A percentile compares a stretch with the other conserved stretches of the same genome.
phyloP scores from a whole-genome alignment of 2,888 invertebrate genomes.

The Phlogophora meticulosa region DNA sequence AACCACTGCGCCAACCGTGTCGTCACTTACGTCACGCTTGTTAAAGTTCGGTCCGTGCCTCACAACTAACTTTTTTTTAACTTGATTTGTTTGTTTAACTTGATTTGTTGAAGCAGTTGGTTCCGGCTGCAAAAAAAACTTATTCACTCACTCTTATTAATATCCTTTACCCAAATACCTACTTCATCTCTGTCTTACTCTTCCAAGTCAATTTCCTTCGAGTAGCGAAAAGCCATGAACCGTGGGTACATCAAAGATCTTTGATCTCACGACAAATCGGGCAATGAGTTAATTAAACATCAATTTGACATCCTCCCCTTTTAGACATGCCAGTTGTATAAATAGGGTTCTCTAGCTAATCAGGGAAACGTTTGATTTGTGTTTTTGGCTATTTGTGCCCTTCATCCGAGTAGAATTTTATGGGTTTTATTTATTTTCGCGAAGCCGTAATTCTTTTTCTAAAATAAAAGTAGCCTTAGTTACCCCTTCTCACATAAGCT shows the following conservation, averaged over 20 bases:
- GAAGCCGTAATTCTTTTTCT: too few species aligned
- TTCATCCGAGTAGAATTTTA: too few species aligned
- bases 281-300: constrained; percentile 85
- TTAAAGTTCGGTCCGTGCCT: too few species aligned
- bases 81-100: too few species aligned
- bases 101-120: too few species aligned
- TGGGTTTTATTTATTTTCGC: background rate
- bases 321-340: background rate
- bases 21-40: too few species aligned
- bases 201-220: constrained; percentile 40
- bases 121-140: constrained; percentile 2
- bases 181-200: constrained; percentile 16
- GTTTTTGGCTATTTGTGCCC: constrained; percentile 1
- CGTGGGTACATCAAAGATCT: constrained; percentile 75
- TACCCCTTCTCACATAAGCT: too few species aligned
- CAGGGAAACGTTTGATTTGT: constrained; percentile 13
- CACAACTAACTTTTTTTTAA: background rate
- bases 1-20: too few species aligned
- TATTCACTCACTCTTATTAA: background rate
- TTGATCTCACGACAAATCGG: constrained; percentile 81
- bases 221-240: constrained; percentile 70
- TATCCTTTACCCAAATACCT: background rate
- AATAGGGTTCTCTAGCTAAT: background rate
- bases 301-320: constrained; percentile 73
- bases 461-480: too few species aligned